Percentiles rank a stretch among this genome's conserved stretches.
phyloP scores from a whole-genome alignment of 2,888 invertebrate genomes.

The Tricholauxania praeusta region DNA sequence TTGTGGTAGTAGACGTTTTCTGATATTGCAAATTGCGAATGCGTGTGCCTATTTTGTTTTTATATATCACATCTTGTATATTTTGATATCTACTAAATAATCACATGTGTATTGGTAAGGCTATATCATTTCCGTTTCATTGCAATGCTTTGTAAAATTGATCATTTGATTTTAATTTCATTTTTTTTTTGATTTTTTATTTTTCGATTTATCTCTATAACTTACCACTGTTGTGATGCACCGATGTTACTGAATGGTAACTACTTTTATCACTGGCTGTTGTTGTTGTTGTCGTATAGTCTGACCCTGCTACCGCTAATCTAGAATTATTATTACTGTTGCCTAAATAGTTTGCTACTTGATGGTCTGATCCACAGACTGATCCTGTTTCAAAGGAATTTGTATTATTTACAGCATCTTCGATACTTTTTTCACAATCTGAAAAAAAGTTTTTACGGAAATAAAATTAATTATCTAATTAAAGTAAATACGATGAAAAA shows the following conservation, averaged over 20 bases:
- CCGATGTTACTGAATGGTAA: slow-evolving; percentile 57
- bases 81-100: too few species aligned
- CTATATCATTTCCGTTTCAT: not conserved
- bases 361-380: slow-evolving; percentile 65
- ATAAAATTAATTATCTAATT: slow-evolving; percentile 32
- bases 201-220: slow-evolving; percentile 13
- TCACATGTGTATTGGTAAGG: too few species aligned
- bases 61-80: too few species aligned
- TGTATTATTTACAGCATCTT: slow-evolving; percentile 57
- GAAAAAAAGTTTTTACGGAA: slow-evolving; percentile 16
- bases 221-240: slow-evolving; percentile 62
- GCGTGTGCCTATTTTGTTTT: not conserved
- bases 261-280: slow-evolving; percentile 63
- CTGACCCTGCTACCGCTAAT: slow-evolving; percentile 46
- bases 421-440: slow-evolving; percentile 64
- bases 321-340: slow-evolving; percentile 52
- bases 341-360: slow-evolving; percentile 61
- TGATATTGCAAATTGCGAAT: not conserved
- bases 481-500: slow-evolving; percentile 33
- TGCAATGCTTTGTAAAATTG: not conserved
- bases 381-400: slow-evolving; percentile 60
- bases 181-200: not conserved
- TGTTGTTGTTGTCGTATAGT: slow-evolving; percentile 45
- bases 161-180: not conserved
- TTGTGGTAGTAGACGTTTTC: not conserved